Evolutionary conservation across 2,113 vertebrate species (phyloP).

Genomic region (Malurus elegans): DNA sequence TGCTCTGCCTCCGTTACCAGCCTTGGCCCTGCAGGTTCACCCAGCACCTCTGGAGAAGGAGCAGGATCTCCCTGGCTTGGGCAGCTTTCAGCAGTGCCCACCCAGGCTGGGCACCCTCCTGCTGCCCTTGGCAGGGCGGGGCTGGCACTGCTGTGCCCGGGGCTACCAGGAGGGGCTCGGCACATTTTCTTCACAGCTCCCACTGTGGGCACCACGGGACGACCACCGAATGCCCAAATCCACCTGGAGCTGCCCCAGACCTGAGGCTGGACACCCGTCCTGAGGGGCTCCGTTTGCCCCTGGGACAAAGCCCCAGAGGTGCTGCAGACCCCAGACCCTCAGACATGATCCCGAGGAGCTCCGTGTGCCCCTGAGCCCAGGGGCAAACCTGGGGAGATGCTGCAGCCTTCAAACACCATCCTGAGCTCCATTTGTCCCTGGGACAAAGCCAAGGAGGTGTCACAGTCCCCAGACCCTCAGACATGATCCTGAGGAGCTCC

Average conservation of each 20-base stretch:
- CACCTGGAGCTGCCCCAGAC: neutral
- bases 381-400: neutral
- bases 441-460: too few species aligned
- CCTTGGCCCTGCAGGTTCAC: neutral
- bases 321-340: too few species aligned
- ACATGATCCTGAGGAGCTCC: too few species aligned
- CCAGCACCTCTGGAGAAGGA: neutral
- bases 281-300: too few species aligned
- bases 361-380: neutral
- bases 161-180: neutral
- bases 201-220: accelerated
- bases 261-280: too few species aligned
- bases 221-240: neutral
- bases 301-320: too few species aligned
- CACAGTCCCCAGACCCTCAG: too few species aligned
- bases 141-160: accelerated
- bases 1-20: neutral
- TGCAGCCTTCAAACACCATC: neutral
- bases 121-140: neutral
- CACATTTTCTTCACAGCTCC: neutral
- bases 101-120: accelerated
- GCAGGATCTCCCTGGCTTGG: neutral
- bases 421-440: too few species aligned
- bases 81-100: neutral
- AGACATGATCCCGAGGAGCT: neutral